These are phyloP conservation scores for Zosterops hypoxanthus DNA, from an alignment of 2,113 vertebrate species.

Conservation along the genomic window DNA sequence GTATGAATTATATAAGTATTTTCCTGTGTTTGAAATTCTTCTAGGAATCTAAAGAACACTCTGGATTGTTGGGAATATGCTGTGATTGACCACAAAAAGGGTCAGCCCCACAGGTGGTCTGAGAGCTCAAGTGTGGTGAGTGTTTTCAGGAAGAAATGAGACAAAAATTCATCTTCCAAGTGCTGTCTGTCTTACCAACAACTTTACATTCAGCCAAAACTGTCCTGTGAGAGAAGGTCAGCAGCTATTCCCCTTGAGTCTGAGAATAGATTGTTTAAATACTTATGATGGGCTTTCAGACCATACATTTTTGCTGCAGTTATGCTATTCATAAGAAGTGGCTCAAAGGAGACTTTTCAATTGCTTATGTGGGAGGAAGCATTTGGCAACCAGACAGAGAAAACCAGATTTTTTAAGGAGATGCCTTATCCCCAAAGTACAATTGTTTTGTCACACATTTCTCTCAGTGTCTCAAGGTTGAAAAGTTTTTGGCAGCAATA, in stretches of 20 bases:
- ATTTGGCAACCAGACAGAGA: constrained; percentile 12
- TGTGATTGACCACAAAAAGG: background rate
- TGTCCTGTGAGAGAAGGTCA: background rate
- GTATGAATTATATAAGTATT: background rate
- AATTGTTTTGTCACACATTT: constrained; percentile 18
- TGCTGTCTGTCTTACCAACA: background rate
- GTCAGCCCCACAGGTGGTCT: background rate
- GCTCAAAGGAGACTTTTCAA: constrained; percentile 13
- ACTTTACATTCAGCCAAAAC: background rate
- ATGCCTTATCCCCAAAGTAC: background rate
- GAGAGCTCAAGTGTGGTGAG: background rate
- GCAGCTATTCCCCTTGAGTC: background rate
- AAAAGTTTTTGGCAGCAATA: constrained; percentile 28
- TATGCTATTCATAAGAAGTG: background rate
- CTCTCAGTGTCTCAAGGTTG: constrained; percentile 14
- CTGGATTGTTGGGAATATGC: background rate
- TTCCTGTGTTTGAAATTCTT: background rate
- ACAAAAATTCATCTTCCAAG: background rate
- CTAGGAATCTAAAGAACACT: background rate
- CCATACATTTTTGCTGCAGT: background rate
- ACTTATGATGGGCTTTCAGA: background rate
- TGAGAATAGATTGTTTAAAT: background rate
- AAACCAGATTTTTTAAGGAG: background rate
- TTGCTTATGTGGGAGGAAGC: constrained; percentile 2
- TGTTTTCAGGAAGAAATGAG: background rate